phyloP scores from a whole-genome alignment of 92 coral and sea anemone genomes.

The Nematostella vectensis region DNA sequence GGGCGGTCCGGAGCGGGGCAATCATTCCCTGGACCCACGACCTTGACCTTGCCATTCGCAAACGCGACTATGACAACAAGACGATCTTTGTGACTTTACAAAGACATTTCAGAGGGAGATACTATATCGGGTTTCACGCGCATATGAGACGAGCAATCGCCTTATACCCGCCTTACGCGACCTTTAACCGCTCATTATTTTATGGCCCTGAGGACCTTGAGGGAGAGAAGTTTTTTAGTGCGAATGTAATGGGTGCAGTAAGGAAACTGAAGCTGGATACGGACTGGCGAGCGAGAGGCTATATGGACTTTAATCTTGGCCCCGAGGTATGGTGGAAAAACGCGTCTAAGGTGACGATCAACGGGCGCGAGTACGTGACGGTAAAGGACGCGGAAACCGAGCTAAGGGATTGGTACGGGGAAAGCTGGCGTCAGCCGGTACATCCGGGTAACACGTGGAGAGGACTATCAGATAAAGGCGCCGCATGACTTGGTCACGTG shows the following conservation, averaged over 20 bases:
- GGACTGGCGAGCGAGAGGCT: conserved; percentile 38
- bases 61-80: conserved; percentile 3
- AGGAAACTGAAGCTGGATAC: conserved; percentile 9
- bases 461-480: conserved; percentile 37
- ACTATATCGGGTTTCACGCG: conserved; percentile 25
- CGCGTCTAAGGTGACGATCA: conserved; percentile 30
- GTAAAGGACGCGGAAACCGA: conserved; percentile 38
- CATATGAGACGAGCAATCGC: conserved; percentile 26
- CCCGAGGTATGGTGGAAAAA: conserved; percentile 47
- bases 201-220: conserved; percentile 46
- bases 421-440: conserved; percentile 25
- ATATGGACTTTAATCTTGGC: conserved; percentile 37
- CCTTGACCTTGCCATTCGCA: conserved; percentile 35
- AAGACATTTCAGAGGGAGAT: conserved; percentile 14
- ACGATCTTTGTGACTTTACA: conserved; percentile 13
- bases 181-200: conserved; percentile 29
- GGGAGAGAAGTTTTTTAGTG: conserved; percentile 51
- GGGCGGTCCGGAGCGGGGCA: conserved; percentile 51
- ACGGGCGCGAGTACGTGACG: conserved; percentile 29
- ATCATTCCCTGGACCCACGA: conserved; percentile 69
- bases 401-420: conserved; percentile 53
- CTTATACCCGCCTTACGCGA: conserved; percentile 36
- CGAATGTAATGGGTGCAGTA: conserved; percentile 17
- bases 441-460: conserved; percentile 23
- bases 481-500: too few species aligned